Base-by-base conservation (phyloP, 2,888 invertebrate species). In the Mythimna vitellina region DNA sequence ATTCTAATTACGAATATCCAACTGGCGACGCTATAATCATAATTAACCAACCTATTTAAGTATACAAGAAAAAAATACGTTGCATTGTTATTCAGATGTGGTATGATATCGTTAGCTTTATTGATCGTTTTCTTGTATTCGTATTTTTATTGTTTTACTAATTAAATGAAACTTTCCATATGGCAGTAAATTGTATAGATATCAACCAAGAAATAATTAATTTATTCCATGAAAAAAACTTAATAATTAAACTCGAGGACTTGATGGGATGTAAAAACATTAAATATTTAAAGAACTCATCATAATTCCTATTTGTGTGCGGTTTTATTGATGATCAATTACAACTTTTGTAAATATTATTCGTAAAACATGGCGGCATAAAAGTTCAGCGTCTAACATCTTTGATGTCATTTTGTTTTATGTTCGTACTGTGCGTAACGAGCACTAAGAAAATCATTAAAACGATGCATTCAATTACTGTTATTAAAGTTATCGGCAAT, bases 401-500 rank as follows among this genome's bases (percentile, higher is more conserved):
- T 64, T 86, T 64, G 71, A 83, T 86, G 71, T 84, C 62, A 80
- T 84, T 83, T 82, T 65, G 73, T 79, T 87, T 88, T 85, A 86
- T 83, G 76, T 71, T 62, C 76, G 62, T 75, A 63, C 68, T 72
- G 69, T 78, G 67, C 75, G 42, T 88, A 89, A 86, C 87, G 78
- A 87, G 83, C 80, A 87, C 76, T 88, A 89, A 88, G 87, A 87
- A 88, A 89, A 89, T 88, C 87, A 91, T 90, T 90, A 89, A 92
- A 90, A 86, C 84, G 88, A 88, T 89, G 89, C 85, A 88, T 81
- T 89, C 80, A 84, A 93, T 92, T 89, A 93, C 87, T 89, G 90
- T 91, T 92, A 92, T 92, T 92, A 92, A 92, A 89, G 89, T 89
- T 90, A 92, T 92, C 91, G 89, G 88, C 88, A 92, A 92, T 90